Base-by-base conservation (phyloP, 2,113 vertebrate genomes). In the Atrichornis clamosus region DNA sequence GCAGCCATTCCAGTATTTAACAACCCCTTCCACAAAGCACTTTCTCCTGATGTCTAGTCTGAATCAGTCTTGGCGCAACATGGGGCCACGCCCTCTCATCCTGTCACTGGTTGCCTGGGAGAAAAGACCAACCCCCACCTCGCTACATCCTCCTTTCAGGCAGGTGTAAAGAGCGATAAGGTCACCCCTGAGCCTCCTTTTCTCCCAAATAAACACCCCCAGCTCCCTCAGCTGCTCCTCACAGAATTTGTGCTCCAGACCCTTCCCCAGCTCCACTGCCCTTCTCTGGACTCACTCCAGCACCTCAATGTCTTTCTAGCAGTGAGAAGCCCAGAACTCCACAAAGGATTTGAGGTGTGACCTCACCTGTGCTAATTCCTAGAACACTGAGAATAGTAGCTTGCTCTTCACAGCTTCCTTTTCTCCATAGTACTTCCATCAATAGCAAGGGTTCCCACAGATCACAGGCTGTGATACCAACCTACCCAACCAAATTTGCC, bases 71-170 rank as follows among this genome's bases (percentile, higher is more conserved):
- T 26, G 9, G 62, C 35, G 52, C 20, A 53, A 6, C 16, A n/a
- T 68, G 11, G 52, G 30, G 24, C 16, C 18, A 8, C 30, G 22
- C 62, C 53, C n/a, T 83, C 22, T 68, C 24, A 44, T 46, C 47
- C 15, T 78, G 39, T 24, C 17, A 12, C 24, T 35, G 7, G 16
- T 18, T 55, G 11, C 30, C 7, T 53, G 16, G 39, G 17, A 76
- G 30, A 75, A 53, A 20, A 3, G 11, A 12, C 16, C 1, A 1
- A 68, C 9, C 13, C 7, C 11, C 46, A 30, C 9, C 19, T 13
- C 9, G 20, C 11, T 26, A 26, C 3, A 68, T 0, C 0, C 11
- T 41, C 69, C 62, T 35, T 35, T 1, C 28, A 46, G 19, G 28
- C 13, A 50, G 50, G 0, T 21, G 27, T 27, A 2, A 16, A 4